Conservation (phyloP, 2,797 vertebrate species). For the Clarias pachynema region DNA sequence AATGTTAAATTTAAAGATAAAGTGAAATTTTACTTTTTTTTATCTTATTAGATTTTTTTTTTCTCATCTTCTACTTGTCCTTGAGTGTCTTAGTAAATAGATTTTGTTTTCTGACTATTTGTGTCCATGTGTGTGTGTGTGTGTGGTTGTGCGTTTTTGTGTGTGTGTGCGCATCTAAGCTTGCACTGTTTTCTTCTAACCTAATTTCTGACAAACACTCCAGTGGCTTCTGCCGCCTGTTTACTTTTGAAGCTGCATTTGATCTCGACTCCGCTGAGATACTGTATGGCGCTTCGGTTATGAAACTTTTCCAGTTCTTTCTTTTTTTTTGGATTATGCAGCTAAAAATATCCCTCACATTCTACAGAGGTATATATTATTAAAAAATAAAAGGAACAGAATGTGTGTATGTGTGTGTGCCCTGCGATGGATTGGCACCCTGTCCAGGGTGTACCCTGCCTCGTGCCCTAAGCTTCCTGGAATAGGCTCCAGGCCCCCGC, state of each 20-base stretch:
- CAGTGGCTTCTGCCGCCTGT: slow-evolving; percentile 21
- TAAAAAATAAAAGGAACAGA: too few relatives aligned
- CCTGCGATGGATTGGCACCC: too few relatives aligned
- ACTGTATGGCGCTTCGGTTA: background rate
- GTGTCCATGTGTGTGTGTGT: background rate
- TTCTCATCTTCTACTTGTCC: background rate
- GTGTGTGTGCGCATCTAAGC: background rate
- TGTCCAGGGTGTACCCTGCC: too few relatives aligned
- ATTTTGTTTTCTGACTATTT: background rate
- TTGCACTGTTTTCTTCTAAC: slow-evolving; percentile 51
- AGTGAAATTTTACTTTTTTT: background rate
- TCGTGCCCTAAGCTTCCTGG: too few relatives aligned
- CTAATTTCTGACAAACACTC: slow-evolving; percentile 53
- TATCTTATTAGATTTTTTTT: background rate
- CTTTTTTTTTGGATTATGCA: background rate
- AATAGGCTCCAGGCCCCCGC: too few relatives aligned
- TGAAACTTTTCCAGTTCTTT: background rate
- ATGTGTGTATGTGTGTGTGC: too few relatives aligned
- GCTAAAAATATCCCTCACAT: background rate
- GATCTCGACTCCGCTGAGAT: slow-evolving; percentile 7
- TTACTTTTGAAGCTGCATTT: slow-evolving; percentile 49
- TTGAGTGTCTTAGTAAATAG: background rate
- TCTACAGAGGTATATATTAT: too few relatives aligned
- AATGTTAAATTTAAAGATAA: background rate
- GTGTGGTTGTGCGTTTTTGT: background rate